Percentiles rank a stretch among this genome's conserved stretches.
Evolutionary conservation across 2,797 vertebrate genomes (phyloP).

Genomic region (Tachyglossus aculeatus): DNA sequence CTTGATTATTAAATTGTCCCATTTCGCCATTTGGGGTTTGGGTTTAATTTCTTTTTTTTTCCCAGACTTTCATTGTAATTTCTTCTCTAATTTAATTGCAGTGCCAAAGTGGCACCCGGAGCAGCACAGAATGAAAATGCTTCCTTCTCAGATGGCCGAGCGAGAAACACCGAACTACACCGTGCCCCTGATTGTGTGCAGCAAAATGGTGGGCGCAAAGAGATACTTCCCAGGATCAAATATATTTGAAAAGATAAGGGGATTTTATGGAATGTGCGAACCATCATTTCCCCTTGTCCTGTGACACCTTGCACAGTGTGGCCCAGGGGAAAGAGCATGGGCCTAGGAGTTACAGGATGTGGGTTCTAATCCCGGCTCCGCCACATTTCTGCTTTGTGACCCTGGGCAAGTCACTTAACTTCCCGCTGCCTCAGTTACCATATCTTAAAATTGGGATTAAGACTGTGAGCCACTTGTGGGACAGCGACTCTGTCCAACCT

Average conservation of each 20-base stretch:
- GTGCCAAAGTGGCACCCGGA: background rate
- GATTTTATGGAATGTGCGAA: background rate
- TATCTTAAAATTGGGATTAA: no score
- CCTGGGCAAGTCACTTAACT: no score
- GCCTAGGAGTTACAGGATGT: no score
- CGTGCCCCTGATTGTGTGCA: background rate
- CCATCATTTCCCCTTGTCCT: conserved; percentile 6
- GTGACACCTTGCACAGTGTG: no score
- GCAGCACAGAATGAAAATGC: background rate
- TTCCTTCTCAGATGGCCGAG: background rate
- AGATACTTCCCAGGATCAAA: background rate
- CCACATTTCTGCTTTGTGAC: no score
- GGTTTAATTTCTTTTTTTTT: conserved; percentile 3
- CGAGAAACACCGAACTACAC: conserved; percentile 34
- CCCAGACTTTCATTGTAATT: background rate
- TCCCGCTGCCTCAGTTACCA: no score
- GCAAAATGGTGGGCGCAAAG: conserved; percentile 1
- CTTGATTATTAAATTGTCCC: background rate
- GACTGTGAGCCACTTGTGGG: no score
- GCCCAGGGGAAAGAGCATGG: no score
- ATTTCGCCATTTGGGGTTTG: background rate
- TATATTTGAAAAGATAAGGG: background rate
- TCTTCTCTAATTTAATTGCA: background rate
- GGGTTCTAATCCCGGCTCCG: no score
- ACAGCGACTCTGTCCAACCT: no score